Conservation (phyloP, 2,888 invertebrate species). For the Lissonota sp. region DNA sequence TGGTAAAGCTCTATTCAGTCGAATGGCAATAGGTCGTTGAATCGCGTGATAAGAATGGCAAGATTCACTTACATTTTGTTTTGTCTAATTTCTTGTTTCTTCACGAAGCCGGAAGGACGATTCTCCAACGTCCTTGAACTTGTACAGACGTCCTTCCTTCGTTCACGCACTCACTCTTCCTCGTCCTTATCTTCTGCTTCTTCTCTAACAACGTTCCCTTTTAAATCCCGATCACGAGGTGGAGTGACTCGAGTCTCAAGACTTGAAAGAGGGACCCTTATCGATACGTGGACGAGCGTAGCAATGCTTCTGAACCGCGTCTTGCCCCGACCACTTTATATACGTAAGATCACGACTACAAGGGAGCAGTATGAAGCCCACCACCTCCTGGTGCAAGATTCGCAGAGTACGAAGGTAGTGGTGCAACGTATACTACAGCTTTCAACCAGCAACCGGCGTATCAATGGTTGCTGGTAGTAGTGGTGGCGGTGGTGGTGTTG, state of each 20-base stretch:
- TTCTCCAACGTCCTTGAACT: conserved; percentile 48
- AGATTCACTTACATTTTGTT: conserved; percentile 44
- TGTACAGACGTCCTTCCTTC: conserved; percentile 16
- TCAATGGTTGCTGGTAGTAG: conserved; percentile 41
- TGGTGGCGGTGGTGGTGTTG: conserved; percentile 30
- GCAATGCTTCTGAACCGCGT: conserved; percentile 82
- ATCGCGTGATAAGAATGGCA: not conserved
- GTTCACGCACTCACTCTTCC: conserved; percentile 45
- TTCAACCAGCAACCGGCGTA: conserved; percentile 23
- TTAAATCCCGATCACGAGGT: conserved; percentile 4
- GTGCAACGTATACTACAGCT: conserved; percentile 33
- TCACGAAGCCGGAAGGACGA: conserved; percentile 38
- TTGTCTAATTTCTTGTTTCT: conserved; percentile 2
- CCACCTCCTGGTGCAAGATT: conserved; percentile 74
- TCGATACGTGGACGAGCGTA: conserved; percentile 78
- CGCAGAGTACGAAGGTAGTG: conserved; percentile 62
- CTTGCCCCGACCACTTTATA: conserved; percentile 82
- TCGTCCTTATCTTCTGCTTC: not conserved
- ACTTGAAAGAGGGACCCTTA: conserved; percentile 51
- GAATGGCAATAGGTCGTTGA: no score
- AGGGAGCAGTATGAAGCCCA: conserved; percentile 67
- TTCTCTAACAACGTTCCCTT: conserved; percentile 4
- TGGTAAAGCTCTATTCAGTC: no score
- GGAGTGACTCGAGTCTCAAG: conserved; percentile 9
- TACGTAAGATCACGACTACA: conserved; percentile 80